Evolutionary conservation across 2,888 invertebrate genomes (phyloP).

Genomic region (Synanthedon tipuliformis): DNA sequence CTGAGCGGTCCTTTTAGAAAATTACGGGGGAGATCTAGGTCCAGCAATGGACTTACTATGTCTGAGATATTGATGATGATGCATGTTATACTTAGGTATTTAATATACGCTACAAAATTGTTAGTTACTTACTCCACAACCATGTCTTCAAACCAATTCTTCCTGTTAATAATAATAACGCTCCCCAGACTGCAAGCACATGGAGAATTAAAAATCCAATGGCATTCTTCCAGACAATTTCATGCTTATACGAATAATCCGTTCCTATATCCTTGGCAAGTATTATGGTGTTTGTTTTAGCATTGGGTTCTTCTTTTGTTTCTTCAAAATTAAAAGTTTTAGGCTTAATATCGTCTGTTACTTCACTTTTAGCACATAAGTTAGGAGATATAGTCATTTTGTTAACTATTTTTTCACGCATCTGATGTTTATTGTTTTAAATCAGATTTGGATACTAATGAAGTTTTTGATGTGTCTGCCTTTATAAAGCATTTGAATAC

Average conservation of each 20-base stretch:
- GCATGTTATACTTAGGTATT: no score
- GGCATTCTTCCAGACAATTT: constrained; percentile 67
- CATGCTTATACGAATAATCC: constrained; percentile 21
- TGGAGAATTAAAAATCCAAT: constrained; percentile 67
- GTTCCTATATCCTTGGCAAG: constrained; percentile 1
- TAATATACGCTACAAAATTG: no score
- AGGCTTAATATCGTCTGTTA: not conserved
- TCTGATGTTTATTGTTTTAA: not conserved
- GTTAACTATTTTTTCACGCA: not conserved
- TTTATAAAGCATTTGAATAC: not conserved
- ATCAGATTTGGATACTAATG: not conserved
- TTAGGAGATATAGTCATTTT: not conserved
- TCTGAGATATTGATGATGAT: no score
- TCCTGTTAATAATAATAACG: constrained; percentile 26
- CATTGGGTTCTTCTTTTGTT: not conserved
- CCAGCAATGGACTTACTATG: no score
- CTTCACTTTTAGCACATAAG: not conserved
- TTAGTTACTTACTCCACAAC: constrained; percentile 8
- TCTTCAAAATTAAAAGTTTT: not conserved
- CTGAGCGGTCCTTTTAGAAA: no score
- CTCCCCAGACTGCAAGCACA: constrained; percentile 56
- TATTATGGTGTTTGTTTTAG: not conserved
- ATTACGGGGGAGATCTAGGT: no score
- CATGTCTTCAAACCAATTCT: constrained; percentile 10
- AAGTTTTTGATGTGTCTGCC: not conserved